Evolutionary conservation across 2,113 vertebrate species (phyloP), one percentile per base, ranked within the genome.

Genomic region (Hepsetus odoe): DNA sequence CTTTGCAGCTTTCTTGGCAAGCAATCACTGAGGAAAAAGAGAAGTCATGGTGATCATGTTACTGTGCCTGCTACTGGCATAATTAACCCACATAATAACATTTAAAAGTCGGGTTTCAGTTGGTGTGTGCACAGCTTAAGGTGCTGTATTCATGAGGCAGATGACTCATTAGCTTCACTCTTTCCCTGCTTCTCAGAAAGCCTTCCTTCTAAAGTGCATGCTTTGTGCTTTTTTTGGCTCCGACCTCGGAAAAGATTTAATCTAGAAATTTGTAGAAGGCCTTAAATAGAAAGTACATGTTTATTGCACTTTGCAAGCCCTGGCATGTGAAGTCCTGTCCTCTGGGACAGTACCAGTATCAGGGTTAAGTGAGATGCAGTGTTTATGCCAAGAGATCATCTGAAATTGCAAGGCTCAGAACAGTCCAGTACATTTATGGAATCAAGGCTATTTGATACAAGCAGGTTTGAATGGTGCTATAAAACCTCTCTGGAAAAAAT

Each of bases 31-130:
- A 20, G 30, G n/a, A 56, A 46, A n/a, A 58, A 44, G 49, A 24
- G 28, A 79, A 33, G 24, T 33, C 28, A 68, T 56, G 20, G 69
- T 67, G 32, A 77, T 67, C 28, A 72, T 33, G 26, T 64, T 59
- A 30, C 49, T 66, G 77, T 28, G 42, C 24, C 40, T 70, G 30
- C 64, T 38, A 40, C 38, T 62, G 32, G 68, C 56, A 62, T 69
- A 69, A 74, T 74, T 65, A 74, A 22, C 20, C 26, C 70, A 44
- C 40, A 73, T 42, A 67, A 80, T 75, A 56, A 61, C 72, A n/a
- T 53, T 58, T 30, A 42, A 40, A 44, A 56, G 56, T 44, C 13
- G 10, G 22, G 40, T 74, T 51, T 61, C 24, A 14, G 49, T 62
- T 61, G 5, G 10, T 9, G 30, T 32, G 24, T 59, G 33, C 20